Evolutionary conservation across 2,113 vertebrate species (phyloP), one percentile per base, ranked within the genome.

Genomic region (Mugil cephalus): DNA sequence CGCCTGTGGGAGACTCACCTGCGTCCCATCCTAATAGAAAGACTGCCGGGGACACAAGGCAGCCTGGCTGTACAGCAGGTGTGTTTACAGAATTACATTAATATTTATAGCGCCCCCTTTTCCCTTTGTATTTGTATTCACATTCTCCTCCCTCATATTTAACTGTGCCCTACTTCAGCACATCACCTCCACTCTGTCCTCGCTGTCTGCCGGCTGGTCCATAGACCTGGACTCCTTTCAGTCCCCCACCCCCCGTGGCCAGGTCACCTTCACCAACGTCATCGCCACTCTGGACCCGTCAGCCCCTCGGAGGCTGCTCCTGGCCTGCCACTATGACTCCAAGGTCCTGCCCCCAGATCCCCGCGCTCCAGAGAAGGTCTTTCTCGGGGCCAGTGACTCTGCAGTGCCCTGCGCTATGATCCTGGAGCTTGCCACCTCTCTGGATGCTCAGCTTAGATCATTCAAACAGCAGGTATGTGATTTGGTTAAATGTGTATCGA

Each of bases 321-420:
- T 97, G 0, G 94, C 95, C 45, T 97, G 97, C 79, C 97, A 98
- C 88, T 95, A 96, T 0, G 97, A 98, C 92, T 96, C 96, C 5
- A 98, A 98, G 86, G 84, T 89, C 48, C 81, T 97, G 52, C 93
- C 94, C 0, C 50, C 82, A 0, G 92, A 93, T 39, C 77, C 85
- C 0, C 83, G 36, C 17, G 50, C 84, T 8, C 88, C 91, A 0
- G 74, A 78, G 48, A 70, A 63, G 46, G 71, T 88, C 9, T 98
- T 97, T 36, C 52, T 97, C 14, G 97, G 96, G 1, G 96, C 96
- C 74, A 96, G 95, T 0, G 97, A 98, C 82, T 97, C 96, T 0
- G 97, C 97, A 0, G 93, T 97, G 34, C 96, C 96, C 36, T 96
- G 96, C 3, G 94, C 96, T 48, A 92, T 96, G 75, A 93, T 96